Base-by-base conservation (phyloP, 2,113 vertebrate genomes). In the Eubucco bourcierii region DNA sequence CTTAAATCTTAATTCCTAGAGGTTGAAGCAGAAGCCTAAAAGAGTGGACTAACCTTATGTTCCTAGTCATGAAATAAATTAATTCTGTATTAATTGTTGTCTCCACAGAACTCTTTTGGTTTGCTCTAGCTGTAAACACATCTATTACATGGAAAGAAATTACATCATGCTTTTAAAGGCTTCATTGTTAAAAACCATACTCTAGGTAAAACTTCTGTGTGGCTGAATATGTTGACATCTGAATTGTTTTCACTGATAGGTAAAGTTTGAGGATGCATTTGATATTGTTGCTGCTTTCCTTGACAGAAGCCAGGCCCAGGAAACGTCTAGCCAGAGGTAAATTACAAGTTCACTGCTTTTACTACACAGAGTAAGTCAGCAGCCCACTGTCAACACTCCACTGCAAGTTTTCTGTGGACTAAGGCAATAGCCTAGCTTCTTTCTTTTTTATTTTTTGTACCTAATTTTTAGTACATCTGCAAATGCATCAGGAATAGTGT, bases 251-350 rank as follows among this genome's bases (percentile, higher is more conserved):
- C 94, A 94, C 84, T 96, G 90, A 64, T 87, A 98, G 98, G 94
- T 98, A 46, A 97, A 98, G 74, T 97, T 98, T 90, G 98, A 98
- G 97, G 98, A 98, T 91, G 97, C 97, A 0, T 98, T 97, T 61
- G 97, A 98, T 74, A 95, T 98, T 91, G 97, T 97, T 78, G 91
- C 96, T 60, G 93, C 65, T 67, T 97, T 97, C 71, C 91, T 98
- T 83, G 97, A 97, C 34, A 88, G 94, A 90, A 95, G 17, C 12
- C 88, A 97, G 84, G 66, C 34, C 81, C 97, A 81, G 33, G 90
- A 87, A 59, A 58, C 50, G 9, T 93, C 94, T 53, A 96, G 83
- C 67, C 71, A 94, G 65, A 97, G 98, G 98, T 98, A 96, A 97
- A 91, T 56, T 34, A 78, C 65, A 75, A 60, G 77, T 25, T 55